phyloP scores from a whole-genome alignment of 2,113 vertebrate genomes.

The Dunckerocampus dactyliophorus region DNA sequence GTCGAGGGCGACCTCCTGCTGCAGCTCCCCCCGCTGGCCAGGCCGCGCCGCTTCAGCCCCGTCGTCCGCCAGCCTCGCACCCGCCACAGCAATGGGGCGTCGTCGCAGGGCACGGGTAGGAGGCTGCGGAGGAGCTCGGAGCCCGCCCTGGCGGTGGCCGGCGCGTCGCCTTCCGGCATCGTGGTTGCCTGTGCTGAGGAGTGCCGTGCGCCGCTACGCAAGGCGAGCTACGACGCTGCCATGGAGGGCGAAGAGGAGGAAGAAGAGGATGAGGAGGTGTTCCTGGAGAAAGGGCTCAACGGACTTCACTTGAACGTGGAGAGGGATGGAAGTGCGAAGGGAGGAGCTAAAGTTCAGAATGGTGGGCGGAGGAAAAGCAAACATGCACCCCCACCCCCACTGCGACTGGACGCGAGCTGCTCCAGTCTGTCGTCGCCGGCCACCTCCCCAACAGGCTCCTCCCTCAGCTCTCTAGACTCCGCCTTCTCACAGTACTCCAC shows the following conservation, averaged over 20 bases:
- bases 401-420: conserved; percentile 77
- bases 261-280: conserved; percentile 67
- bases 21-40: conserved; percentile 64
- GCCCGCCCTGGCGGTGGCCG: conserved; percentile 70
- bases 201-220: conserved; percentile 58
- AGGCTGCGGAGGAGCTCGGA: conserved; percentile 81
- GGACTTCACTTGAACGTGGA: conserved; percentile 77
- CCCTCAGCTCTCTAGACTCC: conserved; percentile 85
- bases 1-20: conserved; percentile 67
- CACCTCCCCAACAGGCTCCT: conserved; percentile 83
- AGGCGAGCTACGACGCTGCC: conserved; percentile 80
- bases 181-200: conserved; percentile 1
- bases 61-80: conserved; percentile 42
- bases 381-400: conserved; percentile 62
- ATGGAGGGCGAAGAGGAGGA: conserved; percentile 57
- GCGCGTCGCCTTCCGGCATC: conserved; percentile 10
- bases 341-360: conserved; percentile 56
- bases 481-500: conserved; percentile 90
- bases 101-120: conserved; percentile 47
- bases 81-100: conserved; percentile 37
- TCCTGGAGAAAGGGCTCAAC: conserved; percentile 63
- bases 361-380: conserved; percentile 68
- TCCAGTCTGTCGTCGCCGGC: conserved; percentile 87
- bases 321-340: conserved; percentile 68
- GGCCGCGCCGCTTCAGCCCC: conserved; percentile 58